Conservation (phyloP, 2,888 invertebrate genomes). For the Brachypalpus laphriformis region DNA sequence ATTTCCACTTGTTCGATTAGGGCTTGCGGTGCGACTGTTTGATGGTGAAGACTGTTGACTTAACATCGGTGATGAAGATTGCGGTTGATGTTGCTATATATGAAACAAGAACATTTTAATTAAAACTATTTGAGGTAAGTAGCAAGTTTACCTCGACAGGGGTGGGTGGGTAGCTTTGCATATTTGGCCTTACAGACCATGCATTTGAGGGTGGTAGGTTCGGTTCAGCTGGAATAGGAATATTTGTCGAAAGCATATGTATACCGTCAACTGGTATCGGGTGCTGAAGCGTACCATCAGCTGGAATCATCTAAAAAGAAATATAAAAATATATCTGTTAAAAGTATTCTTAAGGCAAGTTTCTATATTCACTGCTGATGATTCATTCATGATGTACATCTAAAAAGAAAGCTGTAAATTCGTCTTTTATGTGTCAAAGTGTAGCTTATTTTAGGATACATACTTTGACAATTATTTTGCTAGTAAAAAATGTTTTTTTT, state of each 20-base stretch:
- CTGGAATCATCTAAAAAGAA: slow-evolving; percentile 78
- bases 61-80: slow-evolving; percentile 88
- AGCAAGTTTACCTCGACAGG: slow-evolving; percentile 75
- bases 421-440: no score
- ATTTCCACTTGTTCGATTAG: slow-evolving; percentile 82
- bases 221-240: slow-evolving; percentile 82
- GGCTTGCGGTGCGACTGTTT: slow-evolving; percentile 89
- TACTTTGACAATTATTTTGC: no score
- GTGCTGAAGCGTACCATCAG: slow-evolving; percentile 78
- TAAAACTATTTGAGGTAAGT: not conserved
- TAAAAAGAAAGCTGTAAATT: no score
- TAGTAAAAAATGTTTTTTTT: no score
- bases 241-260: slow-evolving; percentile 81
- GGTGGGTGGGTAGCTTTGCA: slow-evolving; percentile 75
- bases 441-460: no score
- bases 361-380: no score
- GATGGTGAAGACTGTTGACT: slow-evolving; percentile 90
- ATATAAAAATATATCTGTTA: not conserved
- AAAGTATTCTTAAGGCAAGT: no score
- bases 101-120: not conserved
- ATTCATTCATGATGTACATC: no score
- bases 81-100: slow-evolving; percentile 82
- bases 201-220: slow-evolving; percentile 78
- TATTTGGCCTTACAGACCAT: slow-evolving; percentile 79
- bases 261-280: slow-evolving; percentile 80